These are phyloP conservation scores for Meriones psammophilus DNA, from an alignment of 2,797 vertebrate genomes.

Conservation along the genomic window DNA sequence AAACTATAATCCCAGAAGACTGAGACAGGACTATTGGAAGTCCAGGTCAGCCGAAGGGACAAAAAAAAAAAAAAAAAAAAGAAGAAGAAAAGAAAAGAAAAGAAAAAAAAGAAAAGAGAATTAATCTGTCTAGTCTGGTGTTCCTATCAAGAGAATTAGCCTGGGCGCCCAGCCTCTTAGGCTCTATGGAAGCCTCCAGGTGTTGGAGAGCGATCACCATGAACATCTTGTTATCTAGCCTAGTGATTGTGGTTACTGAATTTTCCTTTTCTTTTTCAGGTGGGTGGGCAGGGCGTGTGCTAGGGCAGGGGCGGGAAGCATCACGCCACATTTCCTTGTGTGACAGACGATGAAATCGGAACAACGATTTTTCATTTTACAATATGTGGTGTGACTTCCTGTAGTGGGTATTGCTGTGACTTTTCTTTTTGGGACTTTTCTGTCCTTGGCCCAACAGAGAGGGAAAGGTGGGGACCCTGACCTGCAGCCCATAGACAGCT, in stretches of 20 bases:
- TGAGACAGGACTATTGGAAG: not conserved
- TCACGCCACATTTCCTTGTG: not conserved
- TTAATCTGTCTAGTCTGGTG: not conserved
- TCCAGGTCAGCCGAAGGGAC: not conserved
- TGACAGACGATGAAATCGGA: not conserved
- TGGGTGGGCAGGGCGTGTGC: not conserved
- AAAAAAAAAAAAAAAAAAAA: not conserved
- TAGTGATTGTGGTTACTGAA: conserved; percentile 17
- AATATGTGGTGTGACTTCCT: conserved; percentile 82
- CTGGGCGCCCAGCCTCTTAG: not conserved
- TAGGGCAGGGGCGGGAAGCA: not conserved
- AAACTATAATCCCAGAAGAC: not conserved
- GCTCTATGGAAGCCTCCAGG: not conserved
- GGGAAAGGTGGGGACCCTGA: conserved; percentile 95
- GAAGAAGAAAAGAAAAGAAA: no score
- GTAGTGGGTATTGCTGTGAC: conserved; percentile 87
- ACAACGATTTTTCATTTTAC: conserved; percentile 49
- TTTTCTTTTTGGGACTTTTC: conserved; percentile 93
- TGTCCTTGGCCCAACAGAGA: conserved; percentile 98
- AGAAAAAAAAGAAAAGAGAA: no score
- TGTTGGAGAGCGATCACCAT: not conserved
- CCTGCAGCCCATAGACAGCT: conserved; percentile 99
- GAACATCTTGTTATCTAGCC: no score
- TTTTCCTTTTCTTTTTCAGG: conserved; percentile 58
- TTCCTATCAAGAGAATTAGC: not conserved